Evolutionary conservation across 2,888 invertebrate genomes (phyloP), one percentile per base, ranked within the genome.

Genomic region (Prionchulus punctatus): DNA sequence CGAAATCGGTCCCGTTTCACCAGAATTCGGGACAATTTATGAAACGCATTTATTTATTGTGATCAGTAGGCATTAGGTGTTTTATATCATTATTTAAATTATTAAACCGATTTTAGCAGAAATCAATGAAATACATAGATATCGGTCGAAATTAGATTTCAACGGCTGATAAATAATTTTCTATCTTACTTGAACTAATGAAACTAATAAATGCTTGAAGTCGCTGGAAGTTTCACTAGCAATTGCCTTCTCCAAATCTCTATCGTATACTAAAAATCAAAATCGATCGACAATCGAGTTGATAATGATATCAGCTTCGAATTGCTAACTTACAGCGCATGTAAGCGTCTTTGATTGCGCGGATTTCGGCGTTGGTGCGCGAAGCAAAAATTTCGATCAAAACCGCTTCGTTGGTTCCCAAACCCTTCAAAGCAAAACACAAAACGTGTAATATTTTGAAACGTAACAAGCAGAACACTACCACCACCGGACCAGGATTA

Each of bases 301-400:
- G 7, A 7, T 12, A 18, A 45, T 23, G 45, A 45, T n/a, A 23
- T 23, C 4, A 45, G 23, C 12, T 45, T 7, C 12, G 23, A 45
- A 36, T 12, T 36, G 7, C 18, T 3, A 26, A 54, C 43, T 43
- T 45, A 60, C 71, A 68, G 47, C 68, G 60, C 59, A 63, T 64
- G 64, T 73, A 73, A 30, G 72, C 72, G 58, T 70, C 70, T 55
- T 67, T 71, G 51, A 70, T 63, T 23, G 71, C 72, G 2, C 69
- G 67, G 18, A 70, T 66, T 48, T 73, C 72, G n/a, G 81, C 78
- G 73, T 91, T 91, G 60, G 83, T 83, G 69, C 88, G 79, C 4
- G 89, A 85, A 67, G 87, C 86, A 70, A 91, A 78, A 54, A 90
- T 83, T 73, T 91, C 91, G 58, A 91, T 84, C 55, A 91, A 79